A percentile compares a stretch with the other conserved stretches of the same genome.
Evolutionary conservation across 2,888 invertebrate genomes (phyloP).

Genomic region (Drosophila algonquin): DNA sequence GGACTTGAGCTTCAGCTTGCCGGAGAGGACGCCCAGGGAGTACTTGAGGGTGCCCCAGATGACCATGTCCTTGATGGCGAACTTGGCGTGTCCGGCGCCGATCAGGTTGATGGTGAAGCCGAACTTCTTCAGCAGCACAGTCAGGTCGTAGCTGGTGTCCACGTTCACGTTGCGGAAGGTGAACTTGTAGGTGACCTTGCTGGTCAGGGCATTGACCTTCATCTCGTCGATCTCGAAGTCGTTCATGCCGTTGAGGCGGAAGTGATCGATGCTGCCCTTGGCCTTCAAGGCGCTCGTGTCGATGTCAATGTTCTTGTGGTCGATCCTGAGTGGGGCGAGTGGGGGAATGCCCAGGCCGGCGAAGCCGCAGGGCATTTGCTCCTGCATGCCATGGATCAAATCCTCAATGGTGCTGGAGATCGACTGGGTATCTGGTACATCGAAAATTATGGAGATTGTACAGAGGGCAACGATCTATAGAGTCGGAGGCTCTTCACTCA

Average conservation of each 20-base stretch:
- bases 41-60: conserved; percentile 76
- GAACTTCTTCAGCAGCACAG: conserved; percentile 67
- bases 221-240: conserved; percentile 75
- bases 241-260: conserved; percentile 73
- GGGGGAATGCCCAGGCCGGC: conserved; percentile 74
- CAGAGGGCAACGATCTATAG: no score
- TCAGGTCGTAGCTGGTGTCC: conserved; percentile 74
- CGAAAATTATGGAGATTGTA: neutral
- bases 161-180: conserved; percentile 71
- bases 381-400: conserved; percentile 56
- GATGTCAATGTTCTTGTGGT: conserved; percentile 67
- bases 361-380: conserved; percentile 82
- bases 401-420: conserved; percentile 68
- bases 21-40: conserved; percentile 65
- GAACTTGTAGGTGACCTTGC: conserved; percentile 74
- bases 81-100: conserved; percentile 76
- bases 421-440: conserved; percentile 62
- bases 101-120: conserved; percentile 79
- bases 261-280: conserved; percentile 69
- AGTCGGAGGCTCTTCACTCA: conserved; percentile 48
- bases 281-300: conserved; percentile 53
- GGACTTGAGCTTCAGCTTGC: conserved; percentile 74
- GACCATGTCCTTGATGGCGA: conserved; percentile 71
- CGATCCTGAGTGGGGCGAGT: conserved; percentile 74
- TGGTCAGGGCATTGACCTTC: conserved; percentile 74